Evolutionary conservation across 2,888 invertebrate genomes (phyloP).

Genomic region (Zaprionus lineosus): DNA sequence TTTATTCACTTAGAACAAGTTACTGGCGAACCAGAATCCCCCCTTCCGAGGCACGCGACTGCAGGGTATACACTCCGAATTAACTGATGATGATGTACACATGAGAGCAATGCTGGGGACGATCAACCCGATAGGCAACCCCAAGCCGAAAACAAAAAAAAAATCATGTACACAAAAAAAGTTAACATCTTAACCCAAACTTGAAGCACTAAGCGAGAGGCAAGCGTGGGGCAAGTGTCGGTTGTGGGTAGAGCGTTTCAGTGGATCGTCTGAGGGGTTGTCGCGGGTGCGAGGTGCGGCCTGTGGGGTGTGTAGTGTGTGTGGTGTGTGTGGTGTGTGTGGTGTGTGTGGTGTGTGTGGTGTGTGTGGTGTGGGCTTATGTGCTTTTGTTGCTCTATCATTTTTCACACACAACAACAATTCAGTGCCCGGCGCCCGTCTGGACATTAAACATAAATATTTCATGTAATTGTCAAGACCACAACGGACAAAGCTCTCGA

Average conservation of each 20-base stretch:
- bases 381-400: constrained; percentile 34
- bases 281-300: no score
- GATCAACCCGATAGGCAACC: constrained; percentile 26
- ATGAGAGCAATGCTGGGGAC: constrained; percentile 9
- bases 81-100: constrained; percentile 33
- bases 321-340: neutral
- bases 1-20: no score
- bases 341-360: neutral
- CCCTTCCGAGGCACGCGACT: neutral
- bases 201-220: neutral
- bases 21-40: no score
- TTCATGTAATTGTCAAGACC: constrained; percentile 65
- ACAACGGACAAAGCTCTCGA: constrained; percentile 27
- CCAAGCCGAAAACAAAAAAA: constrained; percentile 24
- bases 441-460: constrained; percentile 73
- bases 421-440: constrained; percentile 60
- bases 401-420: constrained; percentile 21
- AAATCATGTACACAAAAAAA: constrained; percentile 10
- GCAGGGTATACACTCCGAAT: constrained; percentile 16
- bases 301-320: neutral
- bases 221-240: constrained; percentile 19
- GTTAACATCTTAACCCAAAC: constrained; percentile 28
- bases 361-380: neutral
- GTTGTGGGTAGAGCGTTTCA: no score
- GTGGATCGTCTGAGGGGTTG: no score